Percentiles rank a stretch among this genome's conserved stretches.
phyloP scores from a whole-genome alignment of 2,113 vertebrate species.

The Eleginops maclovinus region DNA sequence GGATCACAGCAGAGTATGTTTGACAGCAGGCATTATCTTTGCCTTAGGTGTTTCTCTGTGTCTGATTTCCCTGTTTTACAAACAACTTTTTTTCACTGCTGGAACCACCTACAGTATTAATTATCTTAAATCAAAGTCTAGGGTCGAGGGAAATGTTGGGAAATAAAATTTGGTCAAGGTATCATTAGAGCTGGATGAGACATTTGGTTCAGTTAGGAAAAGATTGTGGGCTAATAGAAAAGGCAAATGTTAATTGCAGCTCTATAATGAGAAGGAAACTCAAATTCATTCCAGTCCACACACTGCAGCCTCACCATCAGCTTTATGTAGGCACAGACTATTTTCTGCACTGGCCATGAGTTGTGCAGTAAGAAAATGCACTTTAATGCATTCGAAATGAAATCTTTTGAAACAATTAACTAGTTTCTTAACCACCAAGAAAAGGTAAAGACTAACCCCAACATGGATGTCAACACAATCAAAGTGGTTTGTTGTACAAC shows the following conservation, averaged over 20 bases:
- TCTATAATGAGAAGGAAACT: background rate
- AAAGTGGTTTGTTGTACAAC: background rate
- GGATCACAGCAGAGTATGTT: constrained; percentile 7
- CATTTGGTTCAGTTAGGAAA: background rate
- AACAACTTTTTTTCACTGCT: background rate
- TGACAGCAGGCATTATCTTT: constrained; percentile 22
- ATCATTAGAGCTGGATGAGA: background rate
- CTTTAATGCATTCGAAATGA: background rate
- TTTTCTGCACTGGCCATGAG: background rate
- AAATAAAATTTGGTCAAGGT: background rate
- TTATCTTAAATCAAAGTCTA: no score
- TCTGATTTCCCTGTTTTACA: background rate
- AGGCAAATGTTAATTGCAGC: background rate
- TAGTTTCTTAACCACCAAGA: background rate
- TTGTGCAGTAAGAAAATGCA: background rate
- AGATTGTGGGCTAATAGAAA: background rate
- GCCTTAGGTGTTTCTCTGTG: background rate
- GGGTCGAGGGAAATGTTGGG: background rate
- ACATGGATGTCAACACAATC: constrained; percentile 3
- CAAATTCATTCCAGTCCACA: background rate
- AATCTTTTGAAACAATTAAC: background rate
- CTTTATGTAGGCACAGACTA: background rate
- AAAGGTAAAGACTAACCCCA: background rate
- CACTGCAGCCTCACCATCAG: background rate
- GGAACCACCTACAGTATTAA: background rate